phyloP scores from a whole-genome alignment of 2,113 vertebrate genomes.

The Nannospalax galili region DNA sequence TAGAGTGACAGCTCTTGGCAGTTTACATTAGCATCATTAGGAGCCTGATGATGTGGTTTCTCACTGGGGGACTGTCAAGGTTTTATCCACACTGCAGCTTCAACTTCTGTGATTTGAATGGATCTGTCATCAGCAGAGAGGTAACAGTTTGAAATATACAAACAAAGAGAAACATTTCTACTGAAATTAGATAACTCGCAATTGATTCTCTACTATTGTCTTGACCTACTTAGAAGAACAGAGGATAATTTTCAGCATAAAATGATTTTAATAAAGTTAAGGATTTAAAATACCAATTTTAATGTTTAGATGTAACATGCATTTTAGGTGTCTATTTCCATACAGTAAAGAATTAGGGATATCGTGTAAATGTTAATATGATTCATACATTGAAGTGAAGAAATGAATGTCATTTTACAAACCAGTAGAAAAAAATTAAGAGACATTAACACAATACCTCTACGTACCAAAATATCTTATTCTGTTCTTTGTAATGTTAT shows the following conservation, averaged over 20 bases:
- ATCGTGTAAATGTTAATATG: not conserved
- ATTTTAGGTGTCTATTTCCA: not conserved
- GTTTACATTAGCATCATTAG: slow-evolving; percentile 80
- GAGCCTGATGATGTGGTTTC: slow-evolving; percentile 61
- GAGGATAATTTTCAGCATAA: not conserved
- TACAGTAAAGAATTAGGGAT: not conserved
- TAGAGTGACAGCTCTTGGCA: slow-evolving; percentile 80
- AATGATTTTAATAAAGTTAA: not conserved
- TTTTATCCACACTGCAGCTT: slow-evolving; percentile 64
- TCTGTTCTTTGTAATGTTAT: not conserved
- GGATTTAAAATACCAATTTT: not conserved
- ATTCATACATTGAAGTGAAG: not conserved
- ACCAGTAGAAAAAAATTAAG: not conserved
- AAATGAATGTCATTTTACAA: slow-evolving; percentile 11
- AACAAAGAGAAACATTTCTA: not conserved
- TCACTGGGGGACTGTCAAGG: slow-evolving; percentile 55
- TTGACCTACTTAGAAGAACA: not conserved
- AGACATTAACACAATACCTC: not conserved
- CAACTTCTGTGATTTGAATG: slow-evolving; percentile 66
- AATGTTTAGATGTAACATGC: not conserved
- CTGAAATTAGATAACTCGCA: not conserved
- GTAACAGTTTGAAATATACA: slow-evolving; percentile 14
- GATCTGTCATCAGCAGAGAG: slow-evolving; percentile 49
- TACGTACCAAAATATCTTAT: not conserved
- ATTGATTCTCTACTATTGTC: not conserved